Percentiles rank a stretch among this genome's conserved stretches.
phyloP scores from a whole-genome alignment of 2,113 vertebrate species.

The Odocoileus virginianus region DNA sequence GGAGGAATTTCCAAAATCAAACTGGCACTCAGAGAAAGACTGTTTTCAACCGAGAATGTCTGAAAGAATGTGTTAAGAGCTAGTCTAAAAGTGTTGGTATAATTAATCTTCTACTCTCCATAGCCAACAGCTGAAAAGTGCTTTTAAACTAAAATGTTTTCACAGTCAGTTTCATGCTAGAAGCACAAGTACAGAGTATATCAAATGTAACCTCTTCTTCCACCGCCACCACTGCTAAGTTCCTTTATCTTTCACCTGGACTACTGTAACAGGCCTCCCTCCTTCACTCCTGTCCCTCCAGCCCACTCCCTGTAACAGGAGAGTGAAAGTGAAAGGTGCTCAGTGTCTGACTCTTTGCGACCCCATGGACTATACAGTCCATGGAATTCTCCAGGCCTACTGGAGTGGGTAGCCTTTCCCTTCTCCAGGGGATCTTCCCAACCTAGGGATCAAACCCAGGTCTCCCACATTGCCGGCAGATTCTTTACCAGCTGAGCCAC shows the following conservation, averaged over 20 bases:
- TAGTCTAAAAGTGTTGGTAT: neutral
- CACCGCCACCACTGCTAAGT: neutral
- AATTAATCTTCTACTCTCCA: neutral
- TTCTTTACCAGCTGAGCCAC: neutral
- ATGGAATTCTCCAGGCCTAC: neutral
- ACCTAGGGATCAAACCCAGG: neutral
- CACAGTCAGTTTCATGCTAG: neutral
- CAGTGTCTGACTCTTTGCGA: neutral
- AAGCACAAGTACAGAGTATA: neutral
- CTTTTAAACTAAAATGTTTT: conserved; percentile 23
- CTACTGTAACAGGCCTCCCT: neutral
- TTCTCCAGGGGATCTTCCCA: neutral
- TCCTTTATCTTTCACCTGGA: neutral
- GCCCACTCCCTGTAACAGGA: neutral
- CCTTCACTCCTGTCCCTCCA: neutral
- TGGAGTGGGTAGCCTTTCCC: neutral
- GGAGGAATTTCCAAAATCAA: neutral
- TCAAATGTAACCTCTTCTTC: neutral
- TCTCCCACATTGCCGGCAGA: neutral
- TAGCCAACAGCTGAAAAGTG: neutral
- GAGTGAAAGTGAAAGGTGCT: neutral
- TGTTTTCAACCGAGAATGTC: neutral
- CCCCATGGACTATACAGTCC: neutral
- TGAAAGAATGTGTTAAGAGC: conserved; percentile 15
- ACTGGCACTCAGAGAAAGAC: neutral